Evolutionary conservation across 53 echinoderm and acorn worm genomes (phyloP).

Genomic region (Antedon mediterranea): DNA sequence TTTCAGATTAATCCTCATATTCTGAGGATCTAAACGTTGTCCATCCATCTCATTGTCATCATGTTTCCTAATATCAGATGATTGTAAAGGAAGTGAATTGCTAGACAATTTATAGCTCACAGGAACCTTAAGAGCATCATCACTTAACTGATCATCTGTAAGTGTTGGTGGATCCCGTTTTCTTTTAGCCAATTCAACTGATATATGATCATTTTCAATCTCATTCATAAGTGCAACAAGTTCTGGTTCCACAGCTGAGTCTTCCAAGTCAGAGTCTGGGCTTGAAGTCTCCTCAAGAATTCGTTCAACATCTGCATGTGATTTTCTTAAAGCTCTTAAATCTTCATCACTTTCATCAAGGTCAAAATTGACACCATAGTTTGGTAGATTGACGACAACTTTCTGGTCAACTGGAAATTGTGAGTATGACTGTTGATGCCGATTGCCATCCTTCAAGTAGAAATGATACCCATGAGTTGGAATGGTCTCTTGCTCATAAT

Average conservation of each 20-base stretch:
- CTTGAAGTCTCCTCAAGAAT: conserved; percentile 34
- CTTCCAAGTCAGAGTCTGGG: conserved; percentile 53
- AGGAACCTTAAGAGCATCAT: background rate
- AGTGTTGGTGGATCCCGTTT: background rate
- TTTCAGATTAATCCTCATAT: conserved; percentile 24
- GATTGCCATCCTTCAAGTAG: background rate
- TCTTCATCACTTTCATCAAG: conserved; percentile 14
- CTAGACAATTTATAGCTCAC: background rate
- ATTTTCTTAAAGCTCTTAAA: conserved; percentile 23
- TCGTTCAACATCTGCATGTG: conserved; percentile 21
- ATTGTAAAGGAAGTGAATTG: no score
- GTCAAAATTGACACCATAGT: conserved; percentile 61
- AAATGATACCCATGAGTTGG: background rate
- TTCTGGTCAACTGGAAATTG: background rate
- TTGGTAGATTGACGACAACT: background rate
- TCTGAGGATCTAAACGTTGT: conserved; percentile 6
- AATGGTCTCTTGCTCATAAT: no score
- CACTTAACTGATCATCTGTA: conserved; percentile 1
- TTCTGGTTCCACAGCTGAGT: conserved; percentile 50
- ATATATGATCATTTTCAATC: conserved; percentile 9
- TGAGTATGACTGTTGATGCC: background rate
- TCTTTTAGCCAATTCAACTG: background rate
- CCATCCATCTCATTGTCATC: conserved; percentile 8
- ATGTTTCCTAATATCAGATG: no score
- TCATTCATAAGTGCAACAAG: conserved; percentile 49